Percentiles rank a stretch among this genome's conserved stretches.
phyloP scores from a whole-genome alignment of 2,797 vertebrate genomes.

The Ataeniobius toweri region DNA sequence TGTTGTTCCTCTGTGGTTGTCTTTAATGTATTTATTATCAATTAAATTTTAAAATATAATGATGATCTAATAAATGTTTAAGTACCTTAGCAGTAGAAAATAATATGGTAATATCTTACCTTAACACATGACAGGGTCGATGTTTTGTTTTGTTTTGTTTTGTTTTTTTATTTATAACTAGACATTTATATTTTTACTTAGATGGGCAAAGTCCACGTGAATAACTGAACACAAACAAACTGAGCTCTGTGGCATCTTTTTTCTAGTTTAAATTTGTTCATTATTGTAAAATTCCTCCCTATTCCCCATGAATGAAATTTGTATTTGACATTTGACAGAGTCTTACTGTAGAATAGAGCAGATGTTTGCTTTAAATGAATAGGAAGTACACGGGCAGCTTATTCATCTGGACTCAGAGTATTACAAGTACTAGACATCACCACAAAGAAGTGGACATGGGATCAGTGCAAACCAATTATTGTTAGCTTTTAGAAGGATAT shows the following conservation, averaged over 20 bases:
- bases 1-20: not conserved
- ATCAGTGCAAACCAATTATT: not conserved
- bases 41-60: not conserved
- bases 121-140: too few relatives aligned
- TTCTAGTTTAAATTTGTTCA: not conserved
- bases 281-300: not conserved
- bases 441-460: not conserved
- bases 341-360: not conserved
- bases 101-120: not conserved
- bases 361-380: constrained; percentile 3
- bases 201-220: constrained; percentile 4
- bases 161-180: not conserved
- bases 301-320: not conserved
- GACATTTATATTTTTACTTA: not conserved
- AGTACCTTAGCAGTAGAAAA: not conserved
- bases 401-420: not conserved
- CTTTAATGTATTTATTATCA: not conserved
- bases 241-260: not conserved
- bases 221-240: constrained; percentile 11
- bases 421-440: not conserved
- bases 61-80: not conserved
- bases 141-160: not conserved
- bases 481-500: not conserved
- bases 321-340: not conserved
- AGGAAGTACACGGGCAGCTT: not conserved